Evolutionary conservation across 1,140 invertebrate genomes (phyloP).

Genomic region (Dendroctonus ponderosae): DNA sequence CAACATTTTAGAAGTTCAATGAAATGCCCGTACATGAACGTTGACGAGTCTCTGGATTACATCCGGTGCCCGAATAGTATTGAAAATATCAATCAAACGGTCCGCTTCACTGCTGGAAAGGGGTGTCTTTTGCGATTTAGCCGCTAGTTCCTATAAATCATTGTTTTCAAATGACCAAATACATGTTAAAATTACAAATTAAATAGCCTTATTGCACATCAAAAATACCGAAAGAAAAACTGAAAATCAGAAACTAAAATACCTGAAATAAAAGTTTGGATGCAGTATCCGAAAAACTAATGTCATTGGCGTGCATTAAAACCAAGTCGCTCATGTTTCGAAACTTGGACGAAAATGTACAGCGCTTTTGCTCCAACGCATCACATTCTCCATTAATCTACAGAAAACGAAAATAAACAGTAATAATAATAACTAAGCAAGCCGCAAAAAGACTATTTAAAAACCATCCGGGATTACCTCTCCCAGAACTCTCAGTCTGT

Average conservation of each 20-base stretch:
- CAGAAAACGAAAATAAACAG: conserved; percentile 49
- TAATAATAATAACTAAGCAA: conserved; percentile 25
- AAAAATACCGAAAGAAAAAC: conserved; percentile 5
- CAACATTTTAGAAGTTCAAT: background rate
- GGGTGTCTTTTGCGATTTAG: conserved; percentile 42
- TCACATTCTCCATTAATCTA: conserved; percentile 62
- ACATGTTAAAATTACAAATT: too few species aligned
- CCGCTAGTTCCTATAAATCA: conserved; percentile 40
- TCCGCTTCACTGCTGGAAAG: conserved; percentile 44
- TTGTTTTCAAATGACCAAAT: background rate
- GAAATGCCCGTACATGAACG: conserved; percentile 58
- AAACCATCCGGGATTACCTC: conserved; percentile 45
- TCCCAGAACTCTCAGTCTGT: conserved; percentile 51
- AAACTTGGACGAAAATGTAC: conserved; percentile 55
- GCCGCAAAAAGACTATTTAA: conserved; percentile 21
- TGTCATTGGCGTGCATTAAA: conserved; percentile 53
- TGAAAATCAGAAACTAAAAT: conserved; percentile 42
- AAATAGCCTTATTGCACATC: background rate
- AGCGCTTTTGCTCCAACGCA: conserved; percentile 55
- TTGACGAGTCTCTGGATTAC: conserved; percentile 61
- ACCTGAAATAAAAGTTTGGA: conserved; percentile 50
- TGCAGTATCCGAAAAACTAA: conserved; percentile 46
- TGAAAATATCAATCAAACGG: conserved; percentile 46
- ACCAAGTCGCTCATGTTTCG: conserved; percentile 56
- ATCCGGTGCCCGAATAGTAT: conserved; percentile 55